Conservation (phyloP, 2,797 vertebrate genomes). For the Sebastes nivosus region DNA sequence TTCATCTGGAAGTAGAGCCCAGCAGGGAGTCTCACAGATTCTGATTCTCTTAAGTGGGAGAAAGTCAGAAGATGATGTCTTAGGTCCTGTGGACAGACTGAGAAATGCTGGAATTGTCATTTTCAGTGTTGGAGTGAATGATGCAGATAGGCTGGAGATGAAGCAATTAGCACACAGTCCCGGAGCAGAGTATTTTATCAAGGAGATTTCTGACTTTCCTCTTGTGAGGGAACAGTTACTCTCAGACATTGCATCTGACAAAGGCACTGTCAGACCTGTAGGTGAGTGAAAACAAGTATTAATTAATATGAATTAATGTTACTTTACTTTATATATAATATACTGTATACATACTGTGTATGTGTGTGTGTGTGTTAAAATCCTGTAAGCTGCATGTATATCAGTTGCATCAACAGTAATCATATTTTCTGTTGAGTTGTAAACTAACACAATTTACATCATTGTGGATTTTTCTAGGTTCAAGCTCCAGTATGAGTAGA, state of each 20-base stretch:
- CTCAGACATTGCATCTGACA: conserved; percentile 56
- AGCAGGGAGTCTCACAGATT: conserved; percentile 86
- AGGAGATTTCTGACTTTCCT: conserved; percentile 80
- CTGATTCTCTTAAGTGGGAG: conserved; percentile 87
- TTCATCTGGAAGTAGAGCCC: conserved; percentile 80
- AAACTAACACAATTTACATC: not conserved
- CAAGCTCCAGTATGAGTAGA: conserved; percentile 60
- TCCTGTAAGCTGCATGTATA: not conserved
- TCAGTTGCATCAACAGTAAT: not conserved
- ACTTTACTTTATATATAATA: not conserved
- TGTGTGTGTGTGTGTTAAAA: not conserved
- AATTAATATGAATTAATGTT: not conserved
- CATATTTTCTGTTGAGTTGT: not conserved
- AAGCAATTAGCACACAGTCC: conserved; percentile 80
- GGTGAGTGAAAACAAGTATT: conserved; percentile 64
- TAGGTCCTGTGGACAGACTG: conserved; percentile 72
- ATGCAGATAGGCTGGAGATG: conserved; percentile 81
- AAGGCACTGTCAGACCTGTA: conserved; percentile 26
- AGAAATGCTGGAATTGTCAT: conserved; percentile 80
- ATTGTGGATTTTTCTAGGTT: conserved; percentile 60
- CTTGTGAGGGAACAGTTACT: conserved; percentile 64
- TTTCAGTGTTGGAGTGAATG: conserved; percentile 82
- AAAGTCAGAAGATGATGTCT: conserved; percentile 84
- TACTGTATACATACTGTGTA: not conserved
- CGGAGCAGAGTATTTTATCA: conserved; percentile 79